Percentiles rank a stretch among this genome's conserved stretches.
phyloP scores from a whole-genome alignment of 2,113 vertebrate genomes.

The Trematomus loennbergii region DNA sequence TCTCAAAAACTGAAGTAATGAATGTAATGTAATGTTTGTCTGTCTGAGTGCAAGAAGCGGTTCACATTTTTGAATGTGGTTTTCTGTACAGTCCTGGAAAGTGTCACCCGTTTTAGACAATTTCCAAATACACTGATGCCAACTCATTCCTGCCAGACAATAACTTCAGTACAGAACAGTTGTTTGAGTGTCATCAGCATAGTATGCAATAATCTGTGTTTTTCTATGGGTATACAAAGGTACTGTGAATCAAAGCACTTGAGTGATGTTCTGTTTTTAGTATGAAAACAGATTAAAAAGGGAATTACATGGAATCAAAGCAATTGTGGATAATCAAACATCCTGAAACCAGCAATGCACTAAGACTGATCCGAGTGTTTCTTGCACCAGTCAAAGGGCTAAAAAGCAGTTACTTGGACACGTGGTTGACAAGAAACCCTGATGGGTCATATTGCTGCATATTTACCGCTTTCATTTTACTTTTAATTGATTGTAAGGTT shows the following conservation, averaged over 20 bases:
- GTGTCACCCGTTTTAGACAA: slow-evolving; percentile 9
- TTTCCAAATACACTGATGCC: slow-evolving; percentile 50
- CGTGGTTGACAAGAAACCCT: slow-evolving; percentile 56
- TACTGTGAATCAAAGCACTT: slow-evolving; percentile 74
- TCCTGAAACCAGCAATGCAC: slow-evolving; percentile 76
- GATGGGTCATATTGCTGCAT: slow-evolving; percentile 73
- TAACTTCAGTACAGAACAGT: slow-evolving; percentile 63
- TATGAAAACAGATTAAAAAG: slow-evolving; percentile 35
- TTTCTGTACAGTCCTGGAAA: slow-evolving; percentile 10
- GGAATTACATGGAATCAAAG: slow-evolving; percentile 42
- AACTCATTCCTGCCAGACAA: slow-evolving; percentile 65
- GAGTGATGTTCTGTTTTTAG: slow-evolving; percentile 55
- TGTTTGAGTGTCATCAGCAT: slow-evolving; percentile 73
- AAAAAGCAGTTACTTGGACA: slow-evolving; percentile 70
- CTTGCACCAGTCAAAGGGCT: slow-evolving; percentile 80
- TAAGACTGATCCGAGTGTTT: slow-evolving; percentile 76
- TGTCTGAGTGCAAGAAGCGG: slow-evolving; percentile 19
- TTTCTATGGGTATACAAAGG: slow-evolving; percentile 69
- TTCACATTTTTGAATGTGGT: slow-evolving; percentile 39
- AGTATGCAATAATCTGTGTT: slow-evolving; percentile 83
- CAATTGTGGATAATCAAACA: slow-evolving; percentile 63
- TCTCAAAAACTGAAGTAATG: slow-evolving; percentile 48
- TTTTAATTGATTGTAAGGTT: slow-evolving; percentile 64
- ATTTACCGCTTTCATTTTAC: slow-evolving; percentile 74
- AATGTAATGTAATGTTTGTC: slow-evolving; percentile 73